Percentiles rank a stretch among this genome's conserved stretches.
Conservation (phyloP, 1,140 invertebrate species). For the Pachypsylla venusta region DNA sequence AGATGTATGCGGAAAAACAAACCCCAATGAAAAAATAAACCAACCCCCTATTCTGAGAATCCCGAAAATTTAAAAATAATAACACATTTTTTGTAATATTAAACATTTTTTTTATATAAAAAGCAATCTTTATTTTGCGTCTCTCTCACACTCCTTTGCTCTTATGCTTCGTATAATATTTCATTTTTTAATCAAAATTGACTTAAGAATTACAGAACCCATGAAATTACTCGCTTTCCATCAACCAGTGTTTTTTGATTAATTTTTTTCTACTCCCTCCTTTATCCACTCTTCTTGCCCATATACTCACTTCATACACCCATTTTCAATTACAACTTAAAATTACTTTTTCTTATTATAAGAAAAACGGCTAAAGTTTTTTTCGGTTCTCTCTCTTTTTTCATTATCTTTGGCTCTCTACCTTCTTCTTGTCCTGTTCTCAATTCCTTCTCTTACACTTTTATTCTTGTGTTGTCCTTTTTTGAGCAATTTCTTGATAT, state of each 20-base stretch:
- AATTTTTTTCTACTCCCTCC: conserved; percentile 5
- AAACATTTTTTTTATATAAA: too few species aligned
- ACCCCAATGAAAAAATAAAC: too few species aligned
- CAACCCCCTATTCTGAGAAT: too few species aligned
- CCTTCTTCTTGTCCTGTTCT: background rate
- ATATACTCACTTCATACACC: conserved; percentile 6
- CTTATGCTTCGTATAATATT: conserved; percentile 8
- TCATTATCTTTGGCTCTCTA: background rate
- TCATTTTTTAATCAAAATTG: conserved; percentile 10
- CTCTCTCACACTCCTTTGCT: too few species aligned
- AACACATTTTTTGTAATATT: too few species aligned
- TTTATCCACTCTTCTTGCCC: background rate
- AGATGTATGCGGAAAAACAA: too few species aligned
- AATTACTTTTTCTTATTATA: conserved; percentile 10
- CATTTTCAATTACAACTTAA: conserved; percentile 10
- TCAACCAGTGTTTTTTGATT: conserved; percentile 9
- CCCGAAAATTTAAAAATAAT: too few species aligned
- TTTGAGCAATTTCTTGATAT: too few species aligned
- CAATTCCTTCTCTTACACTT: background rate
- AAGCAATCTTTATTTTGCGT: too few species aligned
- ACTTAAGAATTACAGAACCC: conserved; percentile 6
- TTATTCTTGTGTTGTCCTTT: background rate
- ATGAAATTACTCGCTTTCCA: conserved; percentile 8
- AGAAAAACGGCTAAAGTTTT: conserved; percentile 8
- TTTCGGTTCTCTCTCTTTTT: background rate